Evolutionary conservation across 2,888 invertebrate genomes (phyloP).

Genomic region (Ectemnius continuus): DNA sequence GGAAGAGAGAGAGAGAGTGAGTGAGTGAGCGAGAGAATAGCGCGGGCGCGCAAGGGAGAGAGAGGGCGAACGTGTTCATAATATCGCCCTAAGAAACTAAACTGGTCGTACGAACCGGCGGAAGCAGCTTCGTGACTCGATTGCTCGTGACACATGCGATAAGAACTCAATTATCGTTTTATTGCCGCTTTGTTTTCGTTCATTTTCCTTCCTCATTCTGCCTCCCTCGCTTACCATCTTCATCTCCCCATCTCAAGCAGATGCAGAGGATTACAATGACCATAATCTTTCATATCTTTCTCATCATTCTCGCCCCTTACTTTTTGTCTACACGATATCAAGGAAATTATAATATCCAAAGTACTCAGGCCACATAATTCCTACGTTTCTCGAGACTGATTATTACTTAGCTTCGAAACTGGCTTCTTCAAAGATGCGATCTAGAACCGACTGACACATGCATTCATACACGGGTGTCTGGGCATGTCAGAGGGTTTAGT

Average conservation of each 20-base stretch:
- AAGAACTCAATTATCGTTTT: conserved; percentile 71
- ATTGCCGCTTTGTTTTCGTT: conserved; percentile 28
- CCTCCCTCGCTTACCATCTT: neutral
- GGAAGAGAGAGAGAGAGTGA: neutral
- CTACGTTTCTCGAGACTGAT: too few relatives aligned
- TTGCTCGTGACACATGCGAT: conserved; percentile 59
- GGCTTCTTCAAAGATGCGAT: too few relatives aligned
- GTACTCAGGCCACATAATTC: too few relatives aligned
- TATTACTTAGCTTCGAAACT: too few relatives aligned
- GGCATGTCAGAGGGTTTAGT: too few relatives aligned
- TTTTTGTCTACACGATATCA: too few relatives aligned
- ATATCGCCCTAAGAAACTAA: conserved; percentile 52
- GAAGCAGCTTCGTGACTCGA: conserved; percentile 72
- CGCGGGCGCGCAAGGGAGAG: conserved; percentile 42
- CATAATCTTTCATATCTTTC: too few relatives aligned
- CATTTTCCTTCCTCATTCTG: neutral
- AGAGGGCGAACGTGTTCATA: conserved; percentile 57
- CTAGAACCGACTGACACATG: too few relatives aligned
- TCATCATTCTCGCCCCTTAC: too few relatives aligned
- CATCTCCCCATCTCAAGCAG: neutral
- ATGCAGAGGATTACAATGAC: neutral
- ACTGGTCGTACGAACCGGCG: conserved; percentile 55
- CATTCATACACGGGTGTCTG: too few relatives aligned
- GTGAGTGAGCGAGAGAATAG: neutral
- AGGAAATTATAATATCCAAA: too few relatives aligned